Conservation (phyloP, 2,113 vertebrate genomes). For the Cebidichthys violaceus region DNA sequence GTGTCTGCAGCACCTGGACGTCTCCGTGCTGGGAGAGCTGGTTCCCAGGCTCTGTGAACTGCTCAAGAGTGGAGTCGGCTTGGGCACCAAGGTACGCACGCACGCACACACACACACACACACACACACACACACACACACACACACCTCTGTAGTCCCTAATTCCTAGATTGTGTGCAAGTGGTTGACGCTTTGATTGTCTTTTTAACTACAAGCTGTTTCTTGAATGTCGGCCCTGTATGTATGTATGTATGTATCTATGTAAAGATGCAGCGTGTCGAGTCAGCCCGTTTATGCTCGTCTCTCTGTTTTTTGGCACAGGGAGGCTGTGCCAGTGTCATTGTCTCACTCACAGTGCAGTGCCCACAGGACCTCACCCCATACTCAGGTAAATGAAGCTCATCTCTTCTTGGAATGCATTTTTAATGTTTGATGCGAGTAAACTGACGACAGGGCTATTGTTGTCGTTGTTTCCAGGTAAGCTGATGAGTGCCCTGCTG, state of each 20-base stretch:
- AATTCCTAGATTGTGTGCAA: background rate
- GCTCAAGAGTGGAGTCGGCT: conserved; percentile 94
- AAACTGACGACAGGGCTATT: background rate
- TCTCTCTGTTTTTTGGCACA: conserved; percentile 58
- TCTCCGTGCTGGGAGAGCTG: conserved; percentile 91
- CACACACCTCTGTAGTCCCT: background rate
- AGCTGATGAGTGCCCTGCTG: conserved; percentile 95
- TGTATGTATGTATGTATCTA: no score
- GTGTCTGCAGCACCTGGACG: conserved; percentile 97
- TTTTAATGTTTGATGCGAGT: background rate
- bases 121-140: no score
- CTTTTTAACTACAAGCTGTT: background rate
- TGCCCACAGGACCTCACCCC: conserved; percentile 96
- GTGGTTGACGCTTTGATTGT: background rate
- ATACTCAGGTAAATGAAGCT: conserved; percentile 87
- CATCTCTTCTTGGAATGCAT: background rate
- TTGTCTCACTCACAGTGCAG: conserved; percentile 95
- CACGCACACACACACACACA: no score
- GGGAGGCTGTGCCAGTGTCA: conserved; percentile 97
- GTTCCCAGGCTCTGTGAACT: conserved; percentile 95
- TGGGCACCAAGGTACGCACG: conserved; percentile 94
- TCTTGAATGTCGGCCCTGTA: background rate
- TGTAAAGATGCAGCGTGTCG: background rate
- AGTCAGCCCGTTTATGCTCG: background rate
- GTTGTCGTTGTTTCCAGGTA: conserved; percentile 83